phyloP scores from a whole-genome alignment of 35 echinoderm and acorn worm species.

The Heliocidaris erythrogramma region DNA sequence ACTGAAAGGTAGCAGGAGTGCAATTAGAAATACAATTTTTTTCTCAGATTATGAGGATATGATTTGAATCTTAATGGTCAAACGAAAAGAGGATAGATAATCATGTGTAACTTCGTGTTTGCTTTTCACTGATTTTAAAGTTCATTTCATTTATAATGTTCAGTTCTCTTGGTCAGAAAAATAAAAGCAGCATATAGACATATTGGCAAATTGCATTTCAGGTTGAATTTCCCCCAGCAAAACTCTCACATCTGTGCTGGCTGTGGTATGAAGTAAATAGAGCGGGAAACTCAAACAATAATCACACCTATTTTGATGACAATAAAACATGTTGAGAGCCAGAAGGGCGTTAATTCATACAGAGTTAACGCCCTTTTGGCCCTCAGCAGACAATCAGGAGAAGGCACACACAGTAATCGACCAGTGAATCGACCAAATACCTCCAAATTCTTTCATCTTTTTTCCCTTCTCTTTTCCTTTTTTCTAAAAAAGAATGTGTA shows the following conservation, averaged over 20 bases:
- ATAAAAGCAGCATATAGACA: neutral
- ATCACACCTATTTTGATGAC: neutral
- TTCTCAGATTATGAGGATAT: too few species aligned
- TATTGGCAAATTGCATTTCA: neutral
- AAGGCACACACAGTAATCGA: constrained; percentile 48
- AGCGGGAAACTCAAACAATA: neutral
- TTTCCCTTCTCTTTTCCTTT: constrained; percentile 15
- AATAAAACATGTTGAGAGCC: neutral
- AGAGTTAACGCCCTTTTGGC: neutral
- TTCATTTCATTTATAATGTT: too few species aligned
- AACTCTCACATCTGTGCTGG: neutral
- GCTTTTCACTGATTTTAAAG: too few species aligned
- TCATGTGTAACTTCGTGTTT: too few species aligned
- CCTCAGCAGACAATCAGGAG: neutral
- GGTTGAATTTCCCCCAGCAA: neutral
- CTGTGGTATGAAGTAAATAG: neutral
- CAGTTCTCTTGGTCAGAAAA: too few species aligned
- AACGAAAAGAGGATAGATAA: too few species aligned
- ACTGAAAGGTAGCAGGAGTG: too few species aligned
- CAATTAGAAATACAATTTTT: too few species aligned
- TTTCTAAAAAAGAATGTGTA: neutral
- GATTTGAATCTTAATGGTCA: too few species aligned
- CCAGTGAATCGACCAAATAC: constrained; percentile 16
- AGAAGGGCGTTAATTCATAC: neutral
- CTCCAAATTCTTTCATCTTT: neutral